Percentiles rank a stretch among this genome's conserved stretches.
These are phyloP conservation scores for Drosophila tanythrix DNA, from an alignment of 2,888 invertebrate genomes.

Conservation along the genomic window DNA sequence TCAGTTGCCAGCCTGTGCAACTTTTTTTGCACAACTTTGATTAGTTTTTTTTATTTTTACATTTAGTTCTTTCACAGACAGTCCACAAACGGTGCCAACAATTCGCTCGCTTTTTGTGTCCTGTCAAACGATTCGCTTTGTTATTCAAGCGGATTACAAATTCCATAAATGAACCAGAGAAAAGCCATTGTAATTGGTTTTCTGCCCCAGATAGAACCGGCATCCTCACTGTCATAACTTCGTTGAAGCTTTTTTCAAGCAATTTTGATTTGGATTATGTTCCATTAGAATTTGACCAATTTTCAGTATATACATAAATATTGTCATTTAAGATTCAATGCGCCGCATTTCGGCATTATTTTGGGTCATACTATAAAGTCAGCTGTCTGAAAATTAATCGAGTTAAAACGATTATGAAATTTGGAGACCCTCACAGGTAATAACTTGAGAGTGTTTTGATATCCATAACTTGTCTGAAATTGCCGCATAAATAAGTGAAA, in stretches of 20 bases:
- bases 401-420: conserved; percentile 1
- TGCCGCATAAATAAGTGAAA: conserved; percentile 40
- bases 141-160: background rate
- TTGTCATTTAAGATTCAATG: background rate
- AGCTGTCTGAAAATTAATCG: conserved; percentile 3
- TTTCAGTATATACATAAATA: background rate
- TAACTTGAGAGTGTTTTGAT: conserved; percentile 20
- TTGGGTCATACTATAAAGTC: background rate
- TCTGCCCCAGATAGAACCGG: background rate
- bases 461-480: conserved; percentile 23
- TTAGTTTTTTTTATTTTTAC: conserved; percentile 56
- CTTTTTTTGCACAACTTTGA: conserved; percentile 57
- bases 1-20: conserved; percentile 39
- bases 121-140: background rate
- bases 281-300: background rate
- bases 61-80: conserved; percentile 13
- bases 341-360: background rate
- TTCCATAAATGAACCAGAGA: background rate
- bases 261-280: background rate
- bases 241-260: background rate
- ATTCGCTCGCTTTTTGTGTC: background rate
- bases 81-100: background rate
- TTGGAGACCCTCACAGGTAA: background rate
- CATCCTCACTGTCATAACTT: background rate
- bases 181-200: background rate